A percentile compares a stretch with the other conserved stretches of the same genome.
These are phyloP conservation scores for Hydractinia echinata DNA, from an alignment of 30 jellyfish, hydroid and myxozoan species.

Conservation along the genomic window DNA sequence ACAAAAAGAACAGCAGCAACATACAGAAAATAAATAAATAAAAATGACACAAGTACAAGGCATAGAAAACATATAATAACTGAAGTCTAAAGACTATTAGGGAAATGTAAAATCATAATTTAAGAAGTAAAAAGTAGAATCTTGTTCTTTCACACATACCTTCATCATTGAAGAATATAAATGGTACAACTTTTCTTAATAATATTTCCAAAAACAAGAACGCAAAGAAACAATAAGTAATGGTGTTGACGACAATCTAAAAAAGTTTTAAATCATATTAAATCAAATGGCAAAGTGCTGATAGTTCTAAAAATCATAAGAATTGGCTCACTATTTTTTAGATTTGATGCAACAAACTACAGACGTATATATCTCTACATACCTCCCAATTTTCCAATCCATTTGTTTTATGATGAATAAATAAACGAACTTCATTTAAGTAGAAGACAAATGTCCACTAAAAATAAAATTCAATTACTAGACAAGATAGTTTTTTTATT, in stretches of 20 bases:
- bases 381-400: constrained; percentile 99
- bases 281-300: not conserved
- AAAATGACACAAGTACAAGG: too few species aligned
- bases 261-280: not conserved
- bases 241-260: constrained; percentile 83
- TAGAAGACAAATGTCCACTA: constrained; percentile 94
- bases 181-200: constrained; percentile 48
- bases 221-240: constrained; percentile 63
- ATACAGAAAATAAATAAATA: too few species aligned
- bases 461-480: not conserved
- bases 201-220: constrained; percentile 48
- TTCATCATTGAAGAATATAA: constrained; percentile 74
- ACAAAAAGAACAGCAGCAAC: not conserved
- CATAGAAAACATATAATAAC: too few species aligned
- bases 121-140: not conserved
- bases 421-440: constrained; percentile 81
- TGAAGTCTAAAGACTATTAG: too few species aligned
- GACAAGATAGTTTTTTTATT: too few species aligned
- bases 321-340: not conserved
- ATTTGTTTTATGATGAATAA: constrained; percentile 76
- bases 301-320: not conserved
- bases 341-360: not conserved
- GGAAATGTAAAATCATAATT: too few species aligned
- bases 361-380: not conserved
- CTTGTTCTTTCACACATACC: constrained; percentile 35